A percentile compares a stretch with the other conserved stretches of the same genome.
Evolutionary conservation across 2,113 vertebrate species (phyloP).

Genomic region (Pomatorhinus ruficollis): DNA sequence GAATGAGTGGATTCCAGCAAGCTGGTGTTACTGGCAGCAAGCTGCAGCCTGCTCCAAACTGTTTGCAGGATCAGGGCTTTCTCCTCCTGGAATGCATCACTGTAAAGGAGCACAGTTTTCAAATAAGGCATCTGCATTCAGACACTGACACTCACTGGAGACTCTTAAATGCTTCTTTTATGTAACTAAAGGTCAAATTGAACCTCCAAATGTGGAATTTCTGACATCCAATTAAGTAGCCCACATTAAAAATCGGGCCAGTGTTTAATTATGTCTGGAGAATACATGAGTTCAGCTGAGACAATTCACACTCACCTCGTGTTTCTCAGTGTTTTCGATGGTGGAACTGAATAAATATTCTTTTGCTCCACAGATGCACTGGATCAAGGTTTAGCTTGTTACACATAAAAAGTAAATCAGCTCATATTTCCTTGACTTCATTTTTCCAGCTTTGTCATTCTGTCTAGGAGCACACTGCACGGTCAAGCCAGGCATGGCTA

Average conservation of each 20-base stretch:
- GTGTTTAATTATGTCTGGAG: constrained; percentile 29
- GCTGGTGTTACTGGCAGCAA: constrained; percentile 12
- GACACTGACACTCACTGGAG: constrained; percentile 44
- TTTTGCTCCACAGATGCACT: constrained; percentile 39
- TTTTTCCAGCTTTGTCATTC: constrained; percentile 68
- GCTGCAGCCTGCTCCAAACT: constrained; percentile 11
- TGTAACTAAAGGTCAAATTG: constrained; percentile 52
- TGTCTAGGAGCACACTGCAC: constrained; percentile 41
- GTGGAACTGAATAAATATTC: constrained; percentile 40
- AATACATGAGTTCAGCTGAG: constrained; percentile 21
- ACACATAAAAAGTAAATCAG: constrained; percentile 54
- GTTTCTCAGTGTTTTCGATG: background rate
- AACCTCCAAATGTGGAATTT: constrained; percentile 52
- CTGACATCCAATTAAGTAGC: constrained; percentile 51
- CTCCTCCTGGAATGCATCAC: constrained; percentile 31
- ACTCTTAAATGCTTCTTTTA: constrained; percentile 51
- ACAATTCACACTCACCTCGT: constrained; percentile 33
- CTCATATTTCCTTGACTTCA: constrained; percentile 62
- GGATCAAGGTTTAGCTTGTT: constrained; percentile 50
- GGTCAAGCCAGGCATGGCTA: constrained; percentile 45
- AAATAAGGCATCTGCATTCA: constrained; percentile 23
- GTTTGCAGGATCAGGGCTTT: background rate
- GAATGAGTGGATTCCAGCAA: constrained; percentile 22
- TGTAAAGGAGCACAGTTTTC: constrained; percentile 18
- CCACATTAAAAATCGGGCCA: background rate